A percentile compares a stretch with the other conserved stretches of the same genome.
phyloP scores from a whole-genome alignment of 2,113 vertebrate species.

The Nibea albiflora region DNA sequence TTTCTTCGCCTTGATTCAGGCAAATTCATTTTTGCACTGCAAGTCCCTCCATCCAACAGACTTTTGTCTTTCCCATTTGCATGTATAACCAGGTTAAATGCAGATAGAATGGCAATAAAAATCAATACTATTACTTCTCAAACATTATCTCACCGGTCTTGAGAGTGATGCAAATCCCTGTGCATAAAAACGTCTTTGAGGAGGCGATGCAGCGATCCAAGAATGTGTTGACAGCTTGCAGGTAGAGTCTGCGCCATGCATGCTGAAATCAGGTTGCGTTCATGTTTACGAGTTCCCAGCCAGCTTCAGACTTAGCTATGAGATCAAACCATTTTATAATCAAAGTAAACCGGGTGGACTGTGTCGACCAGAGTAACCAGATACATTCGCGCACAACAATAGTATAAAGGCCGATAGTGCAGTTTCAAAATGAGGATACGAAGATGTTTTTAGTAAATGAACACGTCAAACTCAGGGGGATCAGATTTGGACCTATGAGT shows the following conservation, averaged over 20 bases:
- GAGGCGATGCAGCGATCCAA: conserved; percentile 28
- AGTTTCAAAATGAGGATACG: background rate
- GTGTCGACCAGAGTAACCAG: background rate
- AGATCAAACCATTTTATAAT: conserved; percentile 34
- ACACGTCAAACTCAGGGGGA: conserved; percentile 3
- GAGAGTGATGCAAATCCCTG: conserved; percentile 30
- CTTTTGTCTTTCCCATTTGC: background rate
- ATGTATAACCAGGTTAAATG: background rate
- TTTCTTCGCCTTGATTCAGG: background rate
- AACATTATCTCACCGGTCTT: conserved; percentile 37
- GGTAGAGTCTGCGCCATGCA: conserved; percentile 60
- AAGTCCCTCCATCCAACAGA: background rate
- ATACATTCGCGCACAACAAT: background rate
- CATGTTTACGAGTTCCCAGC: conserved; percentile 58
- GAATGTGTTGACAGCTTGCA: conserved; percentile 61
- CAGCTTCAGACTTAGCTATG: conserved; percentile 40
- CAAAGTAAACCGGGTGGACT: conserved; percentile 11
- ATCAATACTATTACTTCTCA: conserved; percentile 4
- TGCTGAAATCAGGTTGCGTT: conserved; percentile 53
- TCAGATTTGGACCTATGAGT: background rate
- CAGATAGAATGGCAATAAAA: background rate
- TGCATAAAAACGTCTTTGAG: conserved; percentile 13
- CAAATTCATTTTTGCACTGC: background rate
- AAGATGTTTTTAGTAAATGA: background rate
- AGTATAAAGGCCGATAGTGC: background rate